Evolutionary conservation across 2,797 vertebrate species (phyloP), one percentile per base, ranked within the genome.

Genomic region (Otolemur crassicaudatus): DNA sequence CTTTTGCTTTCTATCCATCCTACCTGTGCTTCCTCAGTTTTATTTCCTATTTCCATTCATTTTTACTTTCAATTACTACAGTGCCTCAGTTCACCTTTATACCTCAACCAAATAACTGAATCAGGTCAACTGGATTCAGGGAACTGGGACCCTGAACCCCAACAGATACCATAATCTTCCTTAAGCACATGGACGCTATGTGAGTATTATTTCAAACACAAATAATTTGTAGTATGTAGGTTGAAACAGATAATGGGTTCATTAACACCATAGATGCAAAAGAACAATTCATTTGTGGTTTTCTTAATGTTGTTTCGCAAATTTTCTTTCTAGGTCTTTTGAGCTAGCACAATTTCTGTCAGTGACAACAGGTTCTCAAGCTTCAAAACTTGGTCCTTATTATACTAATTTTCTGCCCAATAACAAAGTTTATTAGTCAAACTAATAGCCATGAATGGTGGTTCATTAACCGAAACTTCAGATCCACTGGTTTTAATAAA

Each of bases 391-490:
- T 95, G 94, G 56, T 97, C 94, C 97, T 97, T 87, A 96, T 97
- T 98, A 89, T 40, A 67, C 19, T 85, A 95, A 34, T 34, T 95
- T 98, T 97, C 96, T 97, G 23, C 95, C 96, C 80, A 94, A 37
- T 97, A 96, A 95, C 77, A 92, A 91, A 96, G 87, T 98, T 98
- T 97, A 96, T 98, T 97, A 97, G 97, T 97, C 75, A 97, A 96
- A 56, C 40, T 94, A 96, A 98, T 97, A 97, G 14, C 11, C 80
- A 90, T 91, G 89, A 96, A 65, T 77, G 94, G 85, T 69, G 14
- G 60, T 97, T 98, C 94, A 97, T 97, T 98, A 98, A 97, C 63
- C 97, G 89, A 97, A 98, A 95, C 87, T 95, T 98, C 73, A 94
- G n/a, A 96, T 92, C 96, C 92, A 94, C 22, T 37, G 16, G 80